Conservation (phyloP, 2,888 invertebrate species). For the Chrysolina oricalcia region DNA sequence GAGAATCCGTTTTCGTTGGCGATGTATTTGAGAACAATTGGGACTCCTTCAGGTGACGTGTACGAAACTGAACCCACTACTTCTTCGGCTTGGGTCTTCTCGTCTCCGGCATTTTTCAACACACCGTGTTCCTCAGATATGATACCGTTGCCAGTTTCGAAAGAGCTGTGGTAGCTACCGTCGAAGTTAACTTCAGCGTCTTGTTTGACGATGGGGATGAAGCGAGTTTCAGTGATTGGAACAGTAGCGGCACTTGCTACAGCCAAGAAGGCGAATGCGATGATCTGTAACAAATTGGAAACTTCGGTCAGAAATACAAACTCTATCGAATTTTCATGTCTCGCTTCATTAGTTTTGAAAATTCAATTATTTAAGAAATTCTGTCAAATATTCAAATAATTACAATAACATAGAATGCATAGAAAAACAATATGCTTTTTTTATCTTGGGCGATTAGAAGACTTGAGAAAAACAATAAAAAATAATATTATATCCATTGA, state of each 20-base stretch:
- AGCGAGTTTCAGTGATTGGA: conserved; percentile 46
- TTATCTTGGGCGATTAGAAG: no score
- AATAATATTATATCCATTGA: no score
- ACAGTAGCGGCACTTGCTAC: conserved; percentile 61
- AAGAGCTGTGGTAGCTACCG: conserved; percentile 71
- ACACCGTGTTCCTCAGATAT: conserved; percentile 68
- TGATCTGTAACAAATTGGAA: conserved; percentile 54
- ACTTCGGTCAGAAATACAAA: neutral
- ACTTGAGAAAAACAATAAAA: no score
- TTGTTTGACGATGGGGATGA: conserved; percentile 60
- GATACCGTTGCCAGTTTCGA: conserved; percentile 74
- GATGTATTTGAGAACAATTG: conserved; percentile 67
- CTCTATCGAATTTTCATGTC: neutral
- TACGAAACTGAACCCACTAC: conserved; percentile 57
- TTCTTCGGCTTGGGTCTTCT: conserved; percentile 61
- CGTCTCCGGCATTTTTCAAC: conserved; percentile 63
- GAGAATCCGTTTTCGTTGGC: conserved; percentile 78
- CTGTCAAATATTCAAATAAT: no score
- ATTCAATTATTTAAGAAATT: no score
- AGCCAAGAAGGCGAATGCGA: conserved; percentile 58
- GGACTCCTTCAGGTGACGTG: conserved; percentile 59
- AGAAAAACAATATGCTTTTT: no score
- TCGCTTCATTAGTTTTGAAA: no score
- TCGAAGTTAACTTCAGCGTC: conserved; percentile 71
- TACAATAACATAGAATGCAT: no score